A percentile compares a stretch with the other conserved stretches of the same genome.
These are phyloP conservation scores for Triops cancriformis DNA, from an alignment of 1,140 invertebrate genomes.

Conservation along the genomic window DNA sequence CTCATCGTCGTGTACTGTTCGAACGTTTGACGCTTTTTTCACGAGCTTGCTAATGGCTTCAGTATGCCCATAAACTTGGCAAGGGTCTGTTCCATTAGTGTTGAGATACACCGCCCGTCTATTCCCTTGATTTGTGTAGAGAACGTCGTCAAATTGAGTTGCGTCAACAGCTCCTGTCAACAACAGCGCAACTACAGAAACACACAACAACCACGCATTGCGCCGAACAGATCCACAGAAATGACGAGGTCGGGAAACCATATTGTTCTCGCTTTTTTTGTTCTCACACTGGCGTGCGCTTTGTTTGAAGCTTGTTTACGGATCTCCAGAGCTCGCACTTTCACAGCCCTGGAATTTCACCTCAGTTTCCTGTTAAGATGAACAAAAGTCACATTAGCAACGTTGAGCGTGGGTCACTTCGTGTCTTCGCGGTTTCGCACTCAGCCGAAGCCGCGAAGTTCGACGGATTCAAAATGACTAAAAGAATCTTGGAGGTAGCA, in stretches of 20 bases:
- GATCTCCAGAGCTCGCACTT: not conserved
- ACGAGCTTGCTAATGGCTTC: not conserved
- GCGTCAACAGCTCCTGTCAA: not conserved
- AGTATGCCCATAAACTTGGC: not conserved
- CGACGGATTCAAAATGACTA: not conserved
- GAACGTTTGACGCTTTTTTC: not conserved
- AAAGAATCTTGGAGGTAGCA: not conserved
- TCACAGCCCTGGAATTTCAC: not conserved
- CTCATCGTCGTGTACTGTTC: not conserved
- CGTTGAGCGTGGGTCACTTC: not conserved
- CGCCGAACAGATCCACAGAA: not conserved
- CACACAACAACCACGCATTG: not conserved
- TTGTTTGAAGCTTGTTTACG: not conserved
- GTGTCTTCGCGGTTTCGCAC: not conserved
- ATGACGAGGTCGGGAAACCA: not conserved
- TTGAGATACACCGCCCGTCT: not conserved
- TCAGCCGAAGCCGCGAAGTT: not conserved
- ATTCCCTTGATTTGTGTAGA: not conserved
- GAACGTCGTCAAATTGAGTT: not conserved
- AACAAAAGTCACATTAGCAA: slow-evolving; percentile 5
- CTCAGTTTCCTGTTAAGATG: not conserved
- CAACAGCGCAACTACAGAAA: not conserved
- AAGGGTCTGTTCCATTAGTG: not conserved
- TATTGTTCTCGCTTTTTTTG: not conserved
- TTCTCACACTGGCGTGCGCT: not conserved